phyloP scores from a whole-genome alignment of 2,797 vertebrate genomes.

The Falco rusticolus region DNA sequence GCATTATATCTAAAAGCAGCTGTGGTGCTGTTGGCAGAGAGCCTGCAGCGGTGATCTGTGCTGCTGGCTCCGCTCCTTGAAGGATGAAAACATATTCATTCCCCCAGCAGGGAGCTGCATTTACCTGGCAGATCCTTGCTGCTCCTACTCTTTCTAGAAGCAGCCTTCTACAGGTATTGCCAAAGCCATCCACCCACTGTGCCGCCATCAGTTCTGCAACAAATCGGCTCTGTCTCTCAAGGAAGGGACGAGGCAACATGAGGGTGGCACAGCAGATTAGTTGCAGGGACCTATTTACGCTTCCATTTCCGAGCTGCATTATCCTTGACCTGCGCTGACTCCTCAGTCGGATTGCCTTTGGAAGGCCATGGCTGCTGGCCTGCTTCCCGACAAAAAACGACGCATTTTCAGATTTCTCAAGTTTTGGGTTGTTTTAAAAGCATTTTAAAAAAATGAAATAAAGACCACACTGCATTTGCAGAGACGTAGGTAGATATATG shows the following conservation, averaged over 20 bases:
- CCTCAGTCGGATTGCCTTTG: not conserved
- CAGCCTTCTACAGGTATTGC: not conserved
- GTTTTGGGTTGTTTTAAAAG: not conserved
- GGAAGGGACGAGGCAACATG: not conserved
- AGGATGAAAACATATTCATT: not conserved
- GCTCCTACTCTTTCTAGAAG: not conserved
- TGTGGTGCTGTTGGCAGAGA: not conserved
- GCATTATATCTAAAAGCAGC: constrained; percentile 12
- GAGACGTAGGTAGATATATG: not conserved
- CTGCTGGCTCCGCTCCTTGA: not conserved
- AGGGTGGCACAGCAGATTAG: constrained; percentile 46
- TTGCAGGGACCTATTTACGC: not conserved
- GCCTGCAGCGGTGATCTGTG: not conserved
- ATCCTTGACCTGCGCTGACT: constrained; percentile 26
- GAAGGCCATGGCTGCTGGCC: not conserved
- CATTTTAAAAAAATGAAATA: not conserved
- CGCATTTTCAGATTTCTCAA: not conserved
- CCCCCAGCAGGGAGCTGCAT: not conserved
- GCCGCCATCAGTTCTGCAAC: rapidly evolving
- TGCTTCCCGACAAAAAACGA: rapidly evolving
- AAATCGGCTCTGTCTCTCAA: not conserved
- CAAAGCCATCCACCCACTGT: not conserved
- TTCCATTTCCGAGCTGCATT: not conserved
- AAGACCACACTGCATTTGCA: not conserved
- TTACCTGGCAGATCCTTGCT: not conserved